A percentile compares a stretch with the other conserved stretches of the same genome.
Evolutionary conservation across 2,113 vertebrate genomes (phyloP).

Genomic region (Aspiorhynchus laticeps): DNA sequence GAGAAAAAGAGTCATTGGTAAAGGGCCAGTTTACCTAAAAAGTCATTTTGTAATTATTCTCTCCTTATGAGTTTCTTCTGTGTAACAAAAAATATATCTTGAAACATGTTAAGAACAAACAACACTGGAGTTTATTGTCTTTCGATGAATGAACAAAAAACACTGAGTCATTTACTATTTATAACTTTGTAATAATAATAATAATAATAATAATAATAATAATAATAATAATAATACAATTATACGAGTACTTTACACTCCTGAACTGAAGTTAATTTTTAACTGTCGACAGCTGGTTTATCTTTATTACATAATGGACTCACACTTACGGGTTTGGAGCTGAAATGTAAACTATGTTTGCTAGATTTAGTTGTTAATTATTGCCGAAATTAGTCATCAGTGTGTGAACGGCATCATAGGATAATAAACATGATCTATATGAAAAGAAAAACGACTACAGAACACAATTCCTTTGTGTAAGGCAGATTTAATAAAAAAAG

Average conservation of each 20-base stretch:
- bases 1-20: no score
- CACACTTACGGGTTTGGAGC: no score
- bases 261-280: not conserved
- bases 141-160: no score
- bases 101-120: not conserved
- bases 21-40: no score
- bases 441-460: not conserved
- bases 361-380: no score
- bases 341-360: no score
- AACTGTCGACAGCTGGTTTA: not conserved
- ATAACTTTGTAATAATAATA: not conserved
- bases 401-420: no score
- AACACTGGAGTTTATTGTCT: no score
- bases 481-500: conserved; percentile 76
- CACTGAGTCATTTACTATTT: not conserved
- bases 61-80: no score
- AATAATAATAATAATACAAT: not conserved
- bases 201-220: not conserved
- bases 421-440: not conserved
- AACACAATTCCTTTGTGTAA: conserved; percentile 50
- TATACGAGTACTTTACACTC: not conserved
- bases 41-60: not conserved
- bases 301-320: not conserved
- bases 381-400: no score
- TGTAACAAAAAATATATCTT: not conserved